phyloP scores from a whole-genome alignment of 2,113 vertebrate species.

The Bubo scandiacus region DNA sequence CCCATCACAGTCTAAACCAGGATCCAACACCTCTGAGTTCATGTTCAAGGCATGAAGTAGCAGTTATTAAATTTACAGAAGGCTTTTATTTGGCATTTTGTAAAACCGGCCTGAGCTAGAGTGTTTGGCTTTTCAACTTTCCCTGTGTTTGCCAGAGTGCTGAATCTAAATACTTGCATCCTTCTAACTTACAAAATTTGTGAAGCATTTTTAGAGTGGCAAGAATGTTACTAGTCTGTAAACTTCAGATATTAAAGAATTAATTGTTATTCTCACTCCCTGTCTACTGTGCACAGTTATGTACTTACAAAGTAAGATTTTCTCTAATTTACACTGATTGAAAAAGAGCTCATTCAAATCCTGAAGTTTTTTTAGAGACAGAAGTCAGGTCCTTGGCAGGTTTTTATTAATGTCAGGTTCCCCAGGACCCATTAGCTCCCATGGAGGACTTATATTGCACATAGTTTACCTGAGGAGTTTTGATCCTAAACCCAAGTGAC shows the following conservation, averaged over 20 bases:
- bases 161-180: background rate
- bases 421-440: background rate
- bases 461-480: background rate
- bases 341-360: background rate
- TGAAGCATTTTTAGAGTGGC: background rate
- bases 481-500: background rate
- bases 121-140: background rate
- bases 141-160: background rate
- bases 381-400: background rate
- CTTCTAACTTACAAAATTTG: background rate
- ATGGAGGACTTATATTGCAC: background rate
- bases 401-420: background rate
- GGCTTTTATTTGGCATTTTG: conserved; percentile 4
- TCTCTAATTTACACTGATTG: background rate
- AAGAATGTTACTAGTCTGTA: background rate
- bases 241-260: background rate
- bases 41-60: background rate
- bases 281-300: background rate
- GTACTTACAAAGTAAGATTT: background rate
- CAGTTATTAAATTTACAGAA: background rate
- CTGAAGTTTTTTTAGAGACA: background rate
- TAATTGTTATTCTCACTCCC: background rate
- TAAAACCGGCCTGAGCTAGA: background rate
- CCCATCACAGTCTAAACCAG: background rate
- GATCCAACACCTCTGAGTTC: background rate